Evolutionary conservation across 2,888 invertebrate genomes (phyloP).

Genomic region (Polymixis lichenea): DNA sequence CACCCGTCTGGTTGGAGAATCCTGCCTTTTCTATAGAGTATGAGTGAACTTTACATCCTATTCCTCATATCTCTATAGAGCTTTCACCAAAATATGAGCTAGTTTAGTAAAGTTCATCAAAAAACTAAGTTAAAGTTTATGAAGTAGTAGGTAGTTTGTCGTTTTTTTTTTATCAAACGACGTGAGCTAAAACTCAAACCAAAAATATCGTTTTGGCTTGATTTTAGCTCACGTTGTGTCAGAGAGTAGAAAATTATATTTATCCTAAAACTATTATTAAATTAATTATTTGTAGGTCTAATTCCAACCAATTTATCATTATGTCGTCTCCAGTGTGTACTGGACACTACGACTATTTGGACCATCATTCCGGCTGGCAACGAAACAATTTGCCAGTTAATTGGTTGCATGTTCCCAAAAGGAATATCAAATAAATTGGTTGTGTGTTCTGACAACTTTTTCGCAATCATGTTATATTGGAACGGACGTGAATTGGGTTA

Average conservation of each 20-base stretch:
- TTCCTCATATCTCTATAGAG: no score
- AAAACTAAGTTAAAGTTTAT: no score
- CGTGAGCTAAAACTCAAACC: not conserved
- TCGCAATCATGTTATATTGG: constrained; percentile 16
- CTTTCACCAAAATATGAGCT: no score
- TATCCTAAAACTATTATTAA: not conserved
- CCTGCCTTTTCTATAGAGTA: no score
- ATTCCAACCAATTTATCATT: not conserved
- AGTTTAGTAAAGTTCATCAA: no score
- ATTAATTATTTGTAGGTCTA: not conserved
- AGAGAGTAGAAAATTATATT: no score
- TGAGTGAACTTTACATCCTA: no score
- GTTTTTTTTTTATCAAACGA: no score
- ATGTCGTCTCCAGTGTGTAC: not conserved
- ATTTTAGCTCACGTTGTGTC: no score
- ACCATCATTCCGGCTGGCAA: not conserved
- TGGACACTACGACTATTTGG: not conserved
- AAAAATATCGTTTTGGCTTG: no score
- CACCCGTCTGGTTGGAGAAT: no score
- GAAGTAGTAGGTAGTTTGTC: no score
- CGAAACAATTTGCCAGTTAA: constrained; percentile 12
- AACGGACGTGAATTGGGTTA: not conserved
- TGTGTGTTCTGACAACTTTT: constrained; percentile 7
- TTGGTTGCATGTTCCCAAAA: constrained; percentile 10
- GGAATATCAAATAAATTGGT: constrained; percentile 28